phyloP scores from a whole-genome alignment of 1,140 invertebrate species.

The Odontomachus brunneus region DNA sequence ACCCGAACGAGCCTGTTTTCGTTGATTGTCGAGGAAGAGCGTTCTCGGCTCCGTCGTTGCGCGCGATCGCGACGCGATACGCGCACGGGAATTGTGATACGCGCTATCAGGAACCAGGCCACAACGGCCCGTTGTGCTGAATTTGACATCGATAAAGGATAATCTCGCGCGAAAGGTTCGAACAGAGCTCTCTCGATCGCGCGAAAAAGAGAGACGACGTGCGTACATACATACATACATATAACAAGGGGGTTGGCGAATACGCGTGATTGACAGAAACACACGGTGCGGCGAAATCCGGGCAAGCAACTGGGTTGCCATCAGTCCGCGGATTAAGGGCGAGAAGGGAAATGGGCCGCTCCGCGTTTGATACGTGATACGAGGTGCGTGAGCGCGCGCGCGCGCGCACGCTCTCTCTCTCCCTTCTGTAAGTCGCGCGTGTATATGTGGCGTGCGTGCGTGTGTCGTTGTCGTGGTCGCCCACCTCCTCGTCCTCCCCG shows the following conservation, averaged over 20 bases:
- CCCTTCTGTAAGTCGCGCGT: constrained; percentile 44
- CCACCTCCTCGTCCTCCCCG: constrained; percentile 23
- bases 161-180: neutral
- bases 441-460: constrained; percentile 69
- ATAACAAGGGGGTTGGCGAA: neutral
- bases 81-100: no score
- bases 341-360: constrained; percentile 73
- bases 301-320: constrained; percentile 48
- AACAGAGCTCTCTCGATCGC: no score
- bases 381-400: constrained; percentile 75
- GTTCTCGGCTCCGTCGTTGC: constrained; percentile 6
- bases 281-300: neutral
- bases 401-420: constrained; percentile 62
- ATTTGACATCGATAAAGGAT: neutral
- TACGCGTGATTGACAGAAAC: neutral
- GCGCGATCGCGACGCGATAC: constrained; percentile 16
- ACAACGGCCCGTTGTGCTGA: neutral
- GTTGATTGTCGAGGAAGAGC: constrained; percentile 43
- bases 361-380: constrained; percentile 74
- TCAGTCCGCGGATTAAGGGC: constrained; percentile 67
- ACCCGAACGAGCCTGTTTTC: constrained; percentile 59
- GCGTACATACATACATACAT: neutral
- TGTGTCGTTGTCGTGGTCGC: constrained; percentile 57
- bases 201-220: neutral
- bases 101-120: no score